Conservation (phyloP, 2,888 invertebrate genomes). For the Stenodema calcarata region DNA sequence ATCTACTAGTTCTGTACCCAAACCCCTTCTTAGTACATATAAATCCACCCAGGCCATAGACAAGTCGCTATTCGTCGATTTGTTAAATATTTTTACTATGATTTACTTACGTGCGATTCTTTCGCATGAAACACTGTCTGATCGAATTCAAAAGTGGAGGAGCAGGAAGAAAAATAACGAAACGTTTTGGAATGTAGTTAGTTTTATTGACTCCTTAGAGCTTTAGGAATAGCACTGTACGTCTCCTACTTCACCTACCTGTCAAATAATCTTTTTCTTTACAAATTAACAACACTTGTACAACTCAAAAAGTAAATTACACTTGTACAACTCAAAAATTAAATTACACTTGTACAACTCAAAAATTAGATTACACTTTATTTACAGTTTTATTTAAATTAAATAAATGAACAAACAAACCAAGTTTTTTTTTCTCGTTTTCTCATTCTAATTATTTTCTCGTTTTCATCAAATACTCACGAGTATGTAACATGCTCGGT, state of each 20-base stretch:
- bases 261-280: background rate
- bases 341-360: slow-evolving; percentile 30
- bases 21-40: too few species aligned
- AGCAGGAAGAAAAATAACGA: background rate
- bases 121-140: too few species aligned
- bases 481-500: background rate
- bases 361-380: slow-evolving; percentile 36
- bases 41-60: too few species aligned
- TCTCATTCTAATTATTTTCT: background rate
- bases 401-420: slow-evolving; percentile 10
- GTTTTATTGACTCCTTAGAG: slow-evolving; percentile 40
- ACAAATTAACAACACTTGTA: slow-evolving; percentile 32
- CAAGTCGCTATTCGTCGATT: too few species aligned
- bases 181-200: slow-evolving; percentile 39
- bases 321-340: slow-evolving; percentile 1
- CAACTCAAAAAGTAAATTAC: slow-evolving; percentile 39
- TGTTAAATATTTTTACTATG: too few species aligned
- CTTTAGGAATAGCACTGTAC: slow-evolving; percentile 33
- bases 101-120: too few species aligned
- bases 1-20: too few species aligned
- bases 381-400: slow-evolving; percentile 15
- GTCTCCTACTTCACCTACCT: background rate
- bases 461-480: background rate
- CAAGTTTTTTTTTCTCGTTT: background rate
- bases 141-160: background rate